Base-by-base conservation (phyloP, 2,797 vertebrate species). In the Coluber constrictor region DNA sequence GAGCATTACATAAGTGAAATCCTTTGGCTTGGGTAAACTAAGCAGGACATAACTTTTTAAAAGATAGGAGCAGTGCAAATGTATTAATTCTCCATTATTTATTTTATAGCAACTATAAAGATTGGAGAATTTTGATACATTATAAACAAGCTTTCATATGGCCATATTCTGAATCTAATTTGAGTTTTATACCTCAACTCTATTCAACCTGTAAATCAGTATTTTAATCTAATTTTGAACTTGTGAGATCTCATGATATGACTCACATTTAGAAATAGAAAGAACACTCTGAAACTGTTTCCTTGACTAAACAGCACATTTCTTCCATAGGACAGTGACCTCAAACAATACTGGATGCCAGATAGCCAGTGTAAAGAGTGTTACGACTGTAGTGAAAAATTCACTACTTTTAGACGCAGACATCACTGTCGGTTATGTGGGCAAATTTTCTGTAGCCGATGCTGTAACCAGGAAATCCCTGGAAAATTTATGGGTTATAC, bases 281-380 rank as follows among this genome's bases (percentile, higher is more conserved):
- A 60, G 32, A 54, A 23, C 23, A 47, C 55, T 56, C 32, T 37
- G 60, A 88, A 74, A 59, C 83, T 74, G 5, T 61, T 15, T 70
- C 51, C 87, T 60, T 88, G 47, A 61, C 29, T 51, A 51, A 90
- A 86, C 60, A 43, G 43, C 56, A 91, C 47, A 51, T 8, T 93
- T 94, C 9, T 32, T 15, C 94, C 94, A 2, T 90, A 99, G 99
- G 99, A 99, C 96, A 99, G 99, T 91, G 99, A 99, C 96, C 97
- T 99, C 97, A 99, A 99, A 97, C 99, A 99, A 95, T 99, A 99
- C 97, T 99, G 99, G 99, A 99, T 99, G 99, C 99, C 99, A 3
- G 99, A 99, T 93, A 99, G 99, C 96, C 99, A 99, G 91, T 99
- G 99, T 96, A 99, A 99, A 94, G 99, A 99, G 94, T 99, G 99